Base-by-base conservation (phyloP, 1,140 invertebrate genomes). In the Euura lappo region DNA sequence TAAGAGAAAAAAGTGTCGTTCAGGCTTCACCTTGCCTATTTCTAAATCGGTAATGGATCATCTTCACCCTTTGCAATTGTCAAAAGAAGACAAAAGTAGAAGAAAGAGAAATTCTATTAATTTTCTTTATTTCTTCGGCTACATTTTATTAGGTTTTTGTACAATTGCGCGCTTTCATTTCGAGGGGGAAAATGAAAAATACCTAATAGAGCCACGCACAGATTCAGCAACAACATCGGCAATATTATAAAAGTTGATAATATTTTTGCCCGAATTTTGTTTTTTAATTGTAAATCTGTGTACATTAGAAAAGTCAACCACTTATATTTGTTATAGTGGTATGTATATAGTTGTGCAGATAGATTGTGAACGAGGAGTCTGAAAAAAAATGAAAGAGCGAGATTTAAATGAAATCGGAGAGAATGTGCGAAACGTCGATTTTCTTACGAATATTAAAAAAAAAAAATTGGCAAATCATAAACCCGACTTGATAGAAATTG, bases 31-130 rank as follows among this genome's bases (percentile, higher is more conserved):
- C 51, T 60, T 6, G 51, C 51, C 51, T 60, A n/a, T 60, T 60
- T n/a, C 4, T 60, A n/a, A 60, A 60, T 11, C 6, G 13, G 3
- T 6, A 60, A 3, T 60, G 10, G 51, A 60, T 11, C 13, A 60
- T 11, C 13, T 60, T 60, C 51, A 60, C 51, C 51, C 51, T 60
- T 28, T 60, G 51, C 51, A 60, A 60, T 60, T 60, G 51, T 60
- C 10, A 60, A n/a, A 4, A 8, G 51, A 60, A 60, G 51, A 28
- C 51, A 60, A n/a, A n/a, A 60, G 10, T 60, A 6, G 13, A 60
- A 60, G 6, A 5, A 60, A 60, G 3, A 60, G 28, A 28, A 28
- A 28, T 28, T 28, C 28, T 28, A 28, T 28, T 1, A 28, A 28
- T 28, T 28, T 28, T 28, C 28, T 28, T 28, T 28, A 28, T 28